A percentile compares a stretch with the other conserved stretches of the same genome.
Evolutionary conservation across 30 jellyfish, hydroid and myxozoan species (phyloP).

Genomic region (Hydractinia symbiolongicarpus): DNA sequence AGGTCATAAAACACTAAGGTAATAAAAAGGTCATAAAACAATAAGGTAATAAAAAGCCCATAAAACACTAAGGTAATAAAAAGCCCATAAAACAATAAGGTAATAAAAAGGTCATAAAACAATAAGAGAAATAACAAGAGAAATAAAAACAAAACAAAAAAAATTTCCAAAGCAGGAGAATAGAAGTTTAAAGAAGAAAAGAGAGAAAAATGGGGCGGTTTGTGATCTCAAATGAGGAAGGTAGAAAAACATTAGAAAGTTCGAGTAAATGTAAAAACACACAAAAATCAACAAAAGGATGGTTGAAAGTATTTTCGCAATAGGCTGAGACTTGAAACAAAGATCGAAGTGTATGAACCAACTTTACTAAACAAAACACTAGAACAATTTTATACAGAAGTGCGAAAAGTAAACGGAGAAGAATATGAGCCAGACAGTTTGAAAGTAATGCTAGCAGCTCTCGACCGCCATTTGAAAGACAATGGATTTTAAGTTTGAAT

Average conservation of each 20-base stretch:
- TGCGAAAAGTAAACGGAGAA: constrained; percentile 5
- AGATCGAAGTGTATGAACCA: background rate
- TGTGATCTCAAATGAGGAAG: background rate
- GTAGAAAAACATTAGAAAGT: background rate
- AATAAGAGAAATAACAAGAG: too few species aligned
- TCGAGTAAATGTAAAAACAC: constrained; percentile 11
- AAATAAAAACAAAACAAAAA: too few species aligned
- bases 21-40: too few species aligned
- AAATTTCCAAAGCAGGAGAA: too few species aligned
- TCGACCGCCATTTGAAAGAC: background rate
- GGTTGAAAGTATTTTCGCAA: background rate
- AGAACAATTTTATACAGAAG: constrained; percentile 12
- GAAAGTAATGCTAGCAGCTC: constrained; percentile 7
- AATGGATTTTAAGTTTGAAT: background rate
- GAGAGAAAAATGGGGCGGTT: too few species aligned
- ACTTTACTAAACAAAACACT: background rate
- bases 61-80: too few species aligned
- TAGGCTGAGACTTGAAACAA: background rate
- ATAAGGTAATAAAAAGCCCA: too few species aligned
- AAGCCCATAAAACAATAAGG: too few species aligned
- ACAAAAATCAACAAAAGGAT: background rate
- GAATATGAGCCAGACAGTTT: constrained; percentile 15
- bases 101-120: too few species aligned
- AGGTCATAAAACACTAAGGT: too few species aligned
- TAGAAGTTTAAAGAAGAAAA: too few species aligned